Base-by-base conservation (phyloP, 2,888 invertebrate genomes). In the Troides oblongomaculatus region DNA sequence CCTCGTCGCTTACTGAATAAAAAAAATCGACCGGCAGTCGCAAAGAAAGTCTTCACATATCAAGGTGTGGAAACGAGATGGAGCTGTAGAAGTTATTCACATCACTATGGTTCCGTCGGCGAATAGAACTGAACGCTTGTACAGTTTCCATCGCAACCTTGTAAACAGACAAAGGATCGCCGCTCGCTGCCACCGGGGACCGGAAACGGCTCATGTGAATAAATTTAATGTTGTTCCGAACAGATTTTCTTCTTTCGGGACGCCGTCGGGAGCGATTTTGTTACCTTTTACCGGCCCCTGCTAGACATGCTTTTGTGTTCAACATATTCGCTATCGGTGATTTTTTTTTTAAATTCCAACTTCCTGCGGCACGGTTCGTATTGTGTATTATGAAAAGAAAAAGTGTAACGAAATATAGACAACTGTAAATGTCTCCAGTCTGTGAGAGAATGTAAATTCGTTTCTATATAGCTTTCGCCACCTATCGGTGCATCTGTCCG, bases 131-230 rank as follows among this genome's bases (percentile, higher is more conserved):
- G 53, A 17, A 50, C 50, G 68, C 68, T 59, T 60, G 64, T 63
- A 68, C 59, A 68, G 62, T 65, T 46, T 58, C 59, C 59, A 68
- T 68, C 3, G 21, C 57, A 46, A 68, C 63, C 68, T 68, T 62
- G 56, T 25, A 39, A 10, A 39, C 58, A 62, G 62, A 68, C 67
- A 62, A 68, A 62, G 62, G 43, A 39, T 23, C 57, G 57, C 14
- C 50, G 6, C 50, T 18, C 12, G 50, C 50, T 36, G 56, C 56
- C 67, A 25, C 62, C n/a, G 25, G 25, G 50, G 62, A 50, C 25
- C 25, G 46, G 50, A 66, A 66, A 66, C 59, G 14, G n/a, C 59
- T 66, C 65, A 46, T 65, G 59, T 65, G 59, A 46, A 65, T 65
- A 65, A 65, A 65, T 65, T 58, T 21, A 21, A 21, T 21, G 57